Evolutionary conservation across 2,113 vertebrate species (phyloP), one percentile per base, ranked within the genome.

Genomic region (Coptodon bakossiorum): DNA sequence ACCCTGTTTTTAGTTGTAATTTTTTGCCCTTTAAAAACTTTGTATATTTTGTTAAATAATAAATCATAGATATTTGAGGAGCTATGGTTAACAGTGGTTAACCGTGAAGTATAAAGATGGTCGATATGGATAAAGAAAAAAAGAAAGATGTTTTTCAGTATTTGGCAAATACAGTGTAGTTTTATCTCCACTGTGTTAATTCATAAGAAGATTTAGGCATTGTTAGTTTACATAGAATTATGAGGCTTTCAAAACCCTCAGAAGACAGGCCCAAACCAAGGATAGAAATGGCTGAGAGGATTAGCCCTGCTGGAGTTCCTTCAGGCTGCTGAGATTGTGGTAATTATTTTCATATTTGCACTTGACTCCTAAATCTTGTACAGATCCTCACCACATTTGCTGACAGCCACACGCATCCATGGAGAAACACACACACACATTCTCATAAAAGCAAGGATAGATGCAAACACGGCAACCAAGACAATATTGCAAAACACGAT

Each of bases 341-440:
- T 94, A 87, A 94, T 95, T 93, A 86, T 90, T 92, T 94, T 94
- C 88, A 90, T 90, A 93, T 93, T 93, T 87, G 59, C 85, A 79
- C 86, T 91, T 90, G 80, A 89, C 88, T 91, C 53, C 29, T 93
- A 84, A 90, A 88, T 85, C 88, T 85, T 73, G 24, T 45, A 1
- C 14, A 61, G 63, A 66, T 87, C 81, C 73, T 63, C 34, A 6
- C 85, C 43, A 86, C 53, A 88, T 48, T 80, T 68, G 48, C 80
- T 50, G 9, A 89, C 7, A 84, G 12, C 14, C 56, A 31, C 71
- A 82, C 40, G 1, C 10, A 24, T 43, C 29, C 57, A 50, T 34
- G 63, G 10, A n/a, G 11, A 79, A 36, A 19, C 14, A 16, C 38
- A 56, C 22, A 63, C 53, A 24, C 27, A 57, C 36, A 11, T 76